Percentiles rank a stretch among this genome's conserved stretches.
Conservation (phyloP, 1,140 invertebrate species). For the Schlechtendalia chinensis region DNA sequence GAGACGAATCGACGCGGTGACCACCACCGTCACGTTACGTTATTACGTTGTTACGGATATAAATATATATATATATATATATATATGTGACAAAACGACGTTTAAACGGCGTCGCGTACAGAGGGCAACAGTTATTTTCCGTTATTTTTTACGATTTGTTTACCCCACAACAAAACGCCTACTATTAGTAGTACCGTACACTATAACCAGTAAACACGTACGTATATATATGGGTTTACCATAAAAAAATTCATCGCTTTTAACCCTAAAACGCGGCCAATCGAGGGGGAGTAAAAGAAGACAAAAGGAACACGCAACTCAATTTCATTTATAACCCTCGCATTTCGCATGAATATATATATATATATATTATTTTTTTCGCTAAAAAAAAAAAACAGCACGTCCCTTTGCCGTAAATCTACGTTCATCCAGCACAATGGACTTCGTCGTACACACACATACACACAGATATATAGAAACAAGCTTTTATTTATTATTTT, state of each 20-base stretch:
- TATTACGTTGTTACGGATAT: neutral
- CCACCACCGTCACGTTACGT: neutral
- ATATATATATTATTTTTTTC: constrained; percentile 3
- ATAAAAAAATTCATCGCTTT: constrained; percentile 42
- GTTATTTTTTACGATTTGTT: constrained; percentile 49
- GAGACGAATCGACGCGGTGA: too few species aligned
- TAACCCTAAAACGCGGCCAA: constrained; percentile 41
- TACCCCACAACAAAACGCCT: constrained; percentile 43
- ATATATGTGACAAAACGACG: constrained; percentile 25
- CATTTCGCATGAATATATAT: neutral
- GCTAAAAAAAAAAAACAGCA: constrained; percentile 1
- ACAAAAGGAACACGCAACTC: constrained; percentile 29
- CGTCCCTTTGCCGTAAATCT: constrained; percentile 49
- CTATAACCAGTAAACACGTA: neutral
- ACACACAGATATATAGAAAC: neutral
- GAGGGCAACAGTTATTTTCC: constrained; percentile 43
- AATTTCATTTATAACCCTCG: constrained; percentile 39
- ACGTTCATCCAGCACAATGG: constrained; percentile 32
- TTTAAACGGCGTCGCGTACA: constrained; percentile 10
- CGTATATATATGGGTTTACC: constrained; percentile 27
- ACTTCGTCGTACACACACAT: neutral
- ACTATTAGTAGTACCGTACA: too few species aligned
- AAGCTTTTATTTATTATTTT: neutral
- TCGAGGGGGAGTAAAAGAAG: constrained; percentile 36
- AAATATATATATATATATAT: neutral